These are phyloP conservation scores for Melolontha melolontha DNA, from an alignment of 2,888 invertebrate species.

Conservation along the genomic window DNA sequence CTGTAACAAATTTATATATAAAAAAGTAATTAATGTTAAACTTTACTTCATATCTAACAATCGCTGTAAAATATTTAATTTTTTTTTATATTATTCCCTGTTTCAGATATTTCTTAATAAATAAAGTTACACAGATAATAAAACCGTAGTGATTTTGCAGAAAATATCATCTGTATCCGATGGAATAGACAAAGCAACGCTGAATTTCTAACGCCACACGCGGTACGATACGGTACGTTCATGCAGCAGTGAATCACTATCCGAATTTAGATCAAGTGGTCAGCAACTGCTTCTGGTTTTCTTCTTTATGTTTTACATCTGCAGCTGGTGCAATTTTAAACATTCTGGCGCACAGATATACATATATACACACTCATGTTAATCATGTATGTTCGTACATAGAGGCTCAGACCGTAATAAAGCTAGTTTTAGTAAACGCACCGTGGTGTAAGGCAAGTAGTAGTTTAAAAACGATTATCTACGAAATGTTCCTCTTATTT, in stretches of 20 bases:
- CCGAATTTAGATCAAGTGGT: slow-evolving; percentile 46
- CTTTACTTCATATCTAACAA: no score
- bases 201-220: slow-evolving; percentile 32
- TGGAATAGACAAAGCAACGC: slow-evolving; percentile 17
- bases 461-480: no score
- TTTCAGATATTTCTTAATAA: no score
- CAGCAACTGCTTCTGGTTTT: slow-evolving; percentile 45
- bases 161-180: background rate
- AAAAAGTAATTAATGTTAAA: no score
- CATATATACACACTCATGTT: background rate
- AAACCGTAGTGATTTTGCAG: no score
- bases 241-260: slow-evolving; percentile 42
- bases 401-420: slow-evolving; percentile 3
- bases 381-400: background rate
- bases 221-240: background rate
- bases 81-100: no score
- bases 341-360: slow-evolving; percentile 26
- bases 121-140: no score
- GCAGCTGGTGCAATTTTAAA: slow-evolving; percentile 46
- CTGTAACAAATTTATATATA: no score
- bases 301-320: slow-evolving; percentile 45
- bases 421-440: slow-evolving; percentile 19
- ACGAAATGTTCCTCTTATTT: no score
- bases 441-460: no score
- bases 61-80: no score